Evolutionary conservation across 2,888 invertebrate genomes (phyloP).

Genomic region (Orthosia cruda): DNA sequence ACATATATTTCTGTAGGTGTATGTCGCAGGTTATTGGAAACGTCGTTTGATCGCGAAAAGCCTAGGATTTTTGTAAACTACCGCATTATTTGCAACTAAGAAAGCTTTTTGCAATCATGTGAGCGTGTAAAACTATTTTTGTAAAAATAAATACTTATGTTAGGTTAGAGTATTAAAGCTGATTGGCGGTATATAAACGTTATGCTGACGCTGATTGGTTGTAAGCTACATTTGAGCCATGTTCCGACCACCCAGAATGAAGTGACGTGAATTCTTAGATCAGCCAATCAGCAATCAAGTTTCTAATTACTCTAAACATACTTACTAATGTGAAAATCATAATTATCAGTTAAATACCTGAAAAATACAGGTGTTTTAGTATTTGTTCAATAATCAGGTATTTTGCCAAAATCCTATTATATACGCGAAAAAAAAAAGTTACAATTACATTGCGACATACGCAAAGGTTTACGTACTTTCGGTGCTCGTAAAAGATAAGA

Average conservation of each 20-base stretch:
- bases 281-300: neutral
- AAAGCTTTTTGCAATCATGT: no score
- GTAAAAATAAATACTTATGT: no score
- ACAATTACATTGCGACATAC: neutral
- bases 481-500: slow-evolving; percentile 45
- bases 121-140: no score
- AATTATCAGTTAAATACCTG: neutral
- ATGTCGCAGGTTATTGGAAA: neutral
- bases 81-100: no score
- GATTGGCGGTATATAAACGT: neutral
- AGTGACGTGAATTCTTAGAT: neutral
- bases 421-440: neutral
- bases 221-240: neutral
- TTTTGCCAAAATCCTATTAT: neutral
- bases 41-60: no score
- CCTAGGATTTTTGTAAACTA: no score
- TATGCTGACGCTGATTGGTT: no score
- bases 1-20: slow-evolving; percentile 3
- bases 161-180: neutral
- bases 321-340: neutral
- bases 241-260: neutral
- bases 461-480: slow-evolving; percentile 4
- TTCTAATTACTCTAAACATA: neutral
- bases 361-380: no score
- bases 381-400: neutral